These are phyloP conservation scores for Campoplex nolae DNA, from an alignment of 2,888 invertebrate species.

Conservation along the genomic window DNA sequence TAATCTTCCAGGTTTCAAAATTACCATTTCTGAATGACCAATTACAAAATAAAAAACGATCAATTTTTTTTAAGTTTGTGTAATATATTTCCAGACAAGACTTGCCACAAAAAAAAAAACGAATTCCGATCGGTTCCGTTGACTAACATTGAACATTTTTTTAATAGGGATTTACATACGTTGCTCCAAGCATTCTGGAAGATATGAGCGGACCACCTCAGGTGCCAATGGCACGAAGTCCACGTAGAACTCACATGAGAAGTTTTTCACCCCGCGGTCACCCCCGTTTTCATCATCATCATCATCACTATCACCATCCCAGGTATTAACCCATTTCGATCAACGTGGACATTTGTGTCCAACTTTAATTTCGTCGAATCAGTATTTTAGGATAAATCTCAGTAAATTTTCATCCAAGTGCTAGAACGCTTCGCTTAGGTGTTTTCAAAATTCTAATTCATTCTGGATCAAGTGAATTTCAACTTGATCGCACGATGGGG, in stretches of 20 bases:
- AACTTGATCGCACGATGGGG: too few species aligned
- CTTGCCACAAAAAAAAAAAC: neutral
- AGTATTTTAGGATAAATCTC: neutral
- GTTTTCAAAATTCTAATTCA: neutral
- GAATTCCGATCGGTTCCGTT: neutral
- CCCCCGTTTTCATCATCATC: slow-evolving; percentile 70
- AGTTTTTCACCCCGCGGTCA: slow-evolving; percentile 79
- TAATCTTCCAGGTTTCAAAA: slow-evolving; percentile 93
- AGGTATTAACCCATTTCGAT: slow-evolving; percentile 31
- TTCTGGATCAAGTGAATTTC: neutral
- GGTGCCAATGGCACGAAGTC: slow-evolving; percentile 87
- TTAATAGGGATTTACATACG: slow-evolving; percentile 97
- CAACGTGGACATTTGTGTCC: neutral
- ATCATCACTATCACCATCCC: slow-evolving; percentile 72
- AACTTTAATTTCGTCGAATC: neutral
- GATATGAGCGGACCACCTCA: slow-evolving; percentile 92
- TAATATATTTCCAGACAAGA: neutral
- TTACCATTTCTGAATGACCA: neutral
- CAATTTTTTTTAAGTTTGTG: neutral
- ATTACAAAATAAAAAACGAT: neutral
- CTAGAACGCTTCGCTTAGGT: neutral
- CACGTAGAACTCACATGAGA: slow-evolving; percentile 76
- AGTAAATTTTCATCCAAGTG: neutral
- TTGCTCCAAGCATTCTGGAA: slow-evolving; percentile 97
- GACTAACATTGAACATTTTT: neutral